Percentiles rank a stretch among this genome's conserved stretches.
Evolutionary conservation across 2,797 vertebrate genomes (phyloP).

Genomic region (Anabas testudineus): DNA sequence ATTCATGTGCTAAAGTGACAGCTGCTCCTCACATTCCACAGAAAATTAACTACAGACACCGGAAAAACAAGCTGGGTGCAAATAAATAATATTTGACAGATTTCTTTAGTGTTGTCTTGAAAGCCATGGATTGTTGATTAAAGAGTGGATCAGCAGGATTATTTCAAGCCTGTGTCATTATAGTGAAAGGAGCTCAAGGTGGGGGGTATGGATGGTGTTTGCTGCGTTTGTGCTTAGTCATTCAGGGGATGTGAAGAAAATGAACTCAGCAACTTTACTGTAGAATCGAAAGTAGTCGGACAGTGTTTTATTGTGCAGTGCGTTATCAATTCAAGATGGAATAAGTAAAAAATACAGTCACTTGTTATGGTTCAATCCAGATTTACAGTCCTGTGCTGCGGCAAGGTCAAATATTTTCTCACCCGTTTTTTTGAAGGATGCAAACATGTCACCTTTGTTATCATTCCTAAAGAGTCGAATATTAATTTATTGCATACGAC

Average conservation of each 20-base stretch:
- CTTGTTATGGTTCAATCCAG: not conserved
- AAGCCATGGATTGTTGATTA: slow-evolving; percentile 45
- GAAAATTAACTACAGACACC: slow-evolving; percentile 77
- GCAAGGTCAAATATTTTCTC: not conserved
- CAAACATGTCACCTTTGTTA: not conserved
- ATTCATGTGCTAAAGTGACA: slow-evolving; percentile 86
- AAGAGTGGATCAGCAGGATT: slow-evolving; percentile 65
- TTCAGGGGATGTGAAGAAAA: slow-evolving; percentile 28
- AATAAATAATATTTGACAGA: slow-evolving; percentile 74
- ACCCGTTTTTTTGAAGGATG: not conserved
- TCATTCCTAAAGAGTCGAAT: not conserved
- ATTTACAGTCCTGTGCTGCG: not conserved
- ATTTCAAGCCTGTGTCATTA: slow-evolving; percentile 40
- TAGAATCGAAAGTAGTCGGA: slow-evolving; percentile 2
- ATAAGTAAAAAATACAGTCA: not conserved
- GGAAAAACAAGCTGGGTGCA: slow-evolving; percentile 62
- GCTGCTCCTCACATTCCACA: slow-evolving; percentile 83
- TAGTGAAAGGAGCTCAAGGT: slow-evolving; percentile 39
- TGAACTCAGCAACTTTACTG: slow-evolving; percentile 23
- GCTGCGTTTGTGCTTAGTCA: slow-evolving; percentile 35
- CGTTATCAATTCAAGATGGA: not conserved
- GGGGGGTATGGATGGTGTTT: slow-evolving; percentile 31
- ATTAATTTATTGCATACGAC: slow-evolving; percentile 5
- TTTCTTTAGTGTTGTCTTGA: slow-evolving; percentile 61
- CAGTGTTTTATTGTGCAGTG: not conserved